Conservation (phyloP, 1,140 invertebrate species). For the Papilio aristodemus region DNA sequence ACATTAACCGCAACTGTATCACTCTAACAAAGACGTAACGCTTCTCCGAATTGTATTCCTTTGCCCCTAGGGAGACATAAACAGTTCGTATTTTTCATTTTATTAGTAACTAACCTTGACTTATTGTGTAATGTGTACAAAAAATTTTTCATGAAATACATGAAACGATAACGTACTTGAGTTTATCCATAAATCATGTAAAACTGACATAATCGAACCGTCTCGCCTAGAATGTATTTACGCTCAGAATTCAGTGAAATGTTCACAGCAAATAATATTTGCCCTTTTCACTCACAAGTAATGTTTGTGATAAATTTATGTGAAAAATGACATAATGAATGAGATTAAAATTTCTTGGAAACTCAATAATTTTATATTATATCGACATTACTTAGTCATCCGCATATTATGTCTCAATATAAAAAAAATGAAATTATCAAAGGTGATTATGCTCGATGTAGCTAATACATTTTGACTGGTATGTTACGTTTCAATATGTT, state of each 20-base stretch:
- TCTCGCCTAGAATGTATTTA: neutral
- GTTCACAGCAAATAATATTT: neutral
- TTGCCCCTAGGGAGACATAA: neutral
- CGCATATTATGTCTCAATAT: too few species aligned
- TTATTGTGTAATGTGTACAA: neutral
- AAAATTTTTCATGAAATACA: neutral
- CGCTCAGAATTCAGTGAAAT: neutral
- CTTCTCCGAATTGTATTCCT: neutral
- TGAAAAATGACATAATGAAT: neutral
- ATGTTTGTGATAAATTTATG: neutral
- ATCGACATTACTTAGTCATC: too few species aligned
- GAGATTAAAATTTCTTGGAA: neutral
- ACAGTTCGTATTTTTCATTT: neutral
- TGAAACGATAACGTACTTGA: neutral
- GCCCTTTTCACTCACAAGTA: slow-evolving; percentile 8
- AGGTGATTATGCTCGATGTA: neutral
- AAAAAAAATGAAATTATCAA: too few species aligned
- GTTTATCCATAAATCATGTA: neutral
- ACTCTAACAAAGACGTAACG: too few species aligned
- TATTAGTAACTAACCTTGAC: neutral
- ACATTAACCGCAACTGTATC: too few species aligned
- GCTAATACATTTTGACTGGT: neutral
- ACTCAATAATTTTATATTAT: neutral
- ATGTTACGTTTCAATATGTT: neutral
- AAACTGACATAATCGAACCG: neutral